These are phyloP conservation scores for Conus canariensis DNA, from an alignment of 2,888 invertebrate species.

Conservation along the genomic window DNA sequence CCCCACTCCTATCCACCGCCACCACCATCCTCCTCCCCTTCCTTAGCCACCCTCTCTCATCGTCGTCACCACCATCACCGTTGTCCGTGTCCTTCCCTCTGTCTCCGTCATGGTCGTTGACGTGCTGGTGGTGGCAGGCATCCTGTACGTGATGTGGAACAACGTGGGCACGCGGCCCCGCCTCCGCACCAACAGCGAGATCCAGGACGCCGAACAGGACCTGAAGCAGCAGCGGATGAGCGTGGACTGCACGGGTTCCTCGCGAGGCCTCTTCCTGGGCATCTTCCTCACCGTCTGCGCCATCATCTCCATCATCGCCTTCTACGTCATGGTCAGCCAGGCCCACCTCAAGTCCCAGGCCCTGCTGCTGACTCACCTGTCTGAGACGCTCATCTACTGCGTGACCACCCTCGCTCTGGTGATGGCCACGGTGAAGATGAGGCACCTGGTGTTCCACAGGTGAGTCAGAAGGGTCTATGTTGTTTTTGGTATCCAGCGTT, in stretches of 20 bases:
- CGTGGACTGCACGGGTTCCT: conserved; percentile 94
- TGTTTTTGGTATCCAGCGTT: too few species aligned
- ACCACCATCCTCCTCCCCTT: neutral
- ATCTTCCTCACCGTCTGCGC: conserved; percentile 54
- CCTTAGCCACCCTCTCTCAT: neutral
- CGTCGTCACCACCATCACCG: neutral
- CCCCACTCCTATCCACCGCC: neutral
- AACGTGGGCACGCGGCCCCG: conserved; percentile 82
- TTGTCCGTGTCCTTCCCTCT: too few species aligned
- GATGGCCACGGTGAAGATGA: conserved; percentile 86
- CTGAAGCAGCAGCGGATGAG: conserved; percentile 56
- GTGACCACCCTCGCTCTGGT: conserved; percentile 93
- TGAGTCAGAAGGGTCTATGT: neutral
- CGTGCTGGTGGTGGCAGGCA: conserved; percentile 80
- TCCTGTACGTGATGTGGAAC: conserved; percentile 97
- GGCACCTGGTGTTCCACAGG: conserved; percentile 44
- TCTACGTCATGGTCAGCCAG: conserved; percentile 90
- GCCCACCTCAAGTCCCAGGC: conserved; percentile 79
- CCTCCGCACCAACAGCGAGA: conserved; percentile 41
- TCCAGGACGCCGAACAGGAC: conserved; percentile 48
- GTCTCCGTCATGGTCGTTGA: too few species aligned
- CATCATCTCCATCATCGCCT: conserved; percentile 84
- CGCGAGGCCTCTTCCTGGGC: conserved; percentile 86
- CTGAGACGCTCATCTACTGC: conserved; percentile 91
- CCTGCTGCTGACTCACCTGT: conserved; percentile 94